A percentile compares a stretch with the other conserved stretches of the same genome.
These are phyloP conservation scores for Urocolius indicus DNA, from an alignment of 2,113 vertebrate species.

Conservation along the genomic window DNA sequence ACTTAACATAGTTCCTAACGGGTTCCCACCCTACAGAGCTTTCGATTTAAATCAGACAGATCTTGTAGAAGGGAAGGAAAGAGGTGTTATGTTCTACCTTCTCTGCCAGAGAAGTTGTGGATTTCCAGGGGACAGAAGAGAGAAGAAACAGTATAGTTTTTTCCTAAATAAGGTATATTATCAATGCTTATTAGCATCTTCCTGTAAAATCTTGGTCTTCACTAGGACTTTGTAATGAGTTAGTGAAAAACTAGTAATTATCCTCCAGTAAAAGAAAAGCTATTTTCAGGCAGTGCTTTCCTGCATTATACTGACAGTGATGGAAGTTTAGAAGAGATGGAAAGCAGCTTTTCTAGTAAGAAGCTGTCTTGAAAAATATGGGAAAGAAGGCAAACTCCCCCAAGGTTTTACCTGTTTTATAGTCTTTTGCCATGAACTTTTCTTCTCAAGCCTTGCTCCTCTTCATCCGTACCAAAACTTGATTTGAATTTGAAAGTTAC, in stretches of 20 bases:
- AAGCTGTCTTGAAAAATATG: background rate
- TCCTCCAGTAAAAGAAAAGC: background rate
- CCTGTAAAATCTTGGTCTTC: background rate
- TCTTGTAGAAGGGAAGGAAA: background rate
- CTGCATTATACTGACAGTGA: background rate
- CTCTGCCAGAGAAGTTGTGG: background rate
- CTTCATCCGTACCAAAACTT: background rate
- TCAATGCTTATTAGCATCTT: background rate
- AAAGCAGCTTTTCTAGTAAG: slow-evolving; percentile 35
- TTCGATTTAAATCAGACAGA: background rate
- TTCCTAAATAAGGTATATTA: background rate
- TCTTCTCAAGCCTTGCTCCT: background rate
- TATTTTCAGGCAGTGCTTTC: slow-evolving; percentile 31
- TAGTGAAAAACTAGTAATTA: background rate
- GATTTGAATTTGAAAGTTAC: slow-evolving; percentile 40
- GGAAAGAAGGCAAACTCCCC: background rate
- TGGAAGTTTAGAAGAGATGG: background rate
- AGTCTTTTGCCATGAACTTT: slow-evolving; percentile 23
- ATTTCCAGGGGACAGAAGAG: background rate
- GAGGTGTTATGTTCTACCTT: background rate
- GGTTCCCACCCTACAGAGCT: background rate
- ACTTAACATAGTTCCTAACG: background rate
- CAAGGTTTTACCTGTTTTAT: slow-evolving; percentile 8
- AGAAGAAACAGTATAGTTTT: background rate
- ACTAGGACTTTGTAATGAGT: background rate